Conservation (phyloP, 2,888 invertebrate species). For the Drosophila ustulata region DNA sequence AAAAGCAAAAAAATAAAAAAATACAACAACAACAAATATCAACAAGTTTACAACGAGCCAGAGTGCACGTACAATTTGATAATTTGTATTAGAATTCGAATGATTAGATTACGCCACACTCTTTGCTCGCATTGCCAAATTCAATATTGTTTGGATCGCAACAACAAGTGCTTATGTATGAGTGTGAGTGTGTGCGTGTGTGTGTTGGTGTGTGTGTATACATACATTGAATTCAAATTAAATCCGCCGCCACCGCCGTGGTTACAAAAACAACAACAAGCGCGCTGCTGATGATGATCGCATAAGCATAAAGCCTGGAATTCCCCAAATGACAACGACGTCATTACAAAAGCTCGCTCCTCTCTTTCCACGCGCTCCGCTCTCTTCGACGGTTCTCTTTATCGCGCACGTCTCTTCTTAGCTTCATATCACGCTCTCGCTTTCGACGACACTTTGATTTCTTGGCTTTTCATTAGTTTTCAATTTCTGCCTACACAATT, state of each 20-base stretch:
- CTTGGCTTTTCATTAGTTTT: conserved; percentile 54
- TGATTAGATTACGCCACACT: conserved; percentile 53
- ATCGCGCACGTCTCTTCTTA: background rate
- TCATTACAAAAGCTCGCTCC: conserved; percentile 62
- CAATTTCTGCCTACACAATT: conserved; percentile 26
- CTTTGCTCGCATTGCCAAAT: conserved; percentile 17
- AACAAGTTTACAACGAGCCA: conserved; percentile 27
- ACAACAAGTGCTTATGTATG: conserved; percentile 33
- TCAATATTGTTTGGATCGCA: conserved; percentile 24
- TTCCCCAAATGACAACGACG: conserved; percentile 73
- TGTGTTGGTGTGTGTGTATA: background rate
- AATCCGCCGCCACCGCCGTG: conserved; percentile 67
- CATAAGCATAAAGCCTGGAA: conserved; percentile 79
- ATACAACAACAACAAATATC: conserved; percentile 13
- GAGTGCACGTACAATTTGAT: conserved; percentile 39
- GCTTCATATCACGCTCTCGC: conserved; percentile 60
- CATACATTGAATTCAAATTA: conserved; percentile 51
- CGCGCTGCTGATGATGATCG: conserved; percentile 65
- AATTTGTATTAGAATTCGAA: conserved; percentile 37
- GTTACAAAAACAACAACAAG: conserved; percentile 40
- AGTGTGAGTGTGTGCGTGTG: background rate
- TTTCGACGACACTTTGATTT: conserved; percentile 67
- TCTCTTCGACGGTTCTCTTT: conserved; percentile 18
- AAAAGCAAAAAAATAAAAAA: background rate
- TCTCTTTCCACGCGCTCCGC: conserved; percentile 17